Evolutionary conservation across 2,888 invertebrate species (phyloP), one percentile per base, ranked within the genome.

Genomic region (Cistogaster globosa): DNA sequence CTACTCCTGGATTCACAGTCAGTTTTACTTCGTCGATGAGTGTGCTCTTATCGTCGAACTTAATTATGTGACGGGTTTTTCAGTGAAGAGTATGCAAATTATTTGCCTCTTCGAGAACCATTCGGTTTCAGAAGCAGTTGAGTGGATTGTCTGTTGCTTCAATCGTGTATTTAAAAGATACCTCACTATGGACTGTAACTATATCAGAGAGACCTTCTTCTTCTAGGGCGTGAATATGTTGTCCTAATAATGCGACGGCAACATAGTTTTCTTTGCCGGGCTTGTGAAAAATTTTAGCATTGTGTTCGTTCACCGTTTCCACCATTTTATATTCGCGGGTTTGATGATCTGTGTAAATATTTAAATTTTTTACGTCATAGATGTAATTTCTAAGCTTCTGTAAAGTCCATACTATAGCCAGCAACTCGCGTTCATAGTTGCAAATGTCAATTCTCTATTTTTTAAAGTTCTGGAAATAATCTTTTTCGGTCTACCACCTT

Each of bases 111-210:
- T 26, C 84, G 8, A 87, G 53, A 22, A 88, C 20, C 12, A 87
- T 86, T 51, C 87, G 85, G n/a, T 88, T 87, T 68, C 74, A 60
- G 26, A 86, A 88, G 38, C 87, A 65, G 86, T 88, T 88, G 12
- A 87, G 18, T 3, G 87, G 87, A 11, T 86, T 88, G 1, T 87
- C 83, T n/a, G 79, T 85, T n/a, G 84, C 42, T 36, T 83, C 82
- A 38, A 86, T 86, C 11, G 45, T 26, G 22, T 65, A 48, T 0
- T 45, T n/a, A 1, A 51, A 18, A 6, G 22, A 65, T n/a, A 7
- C 65, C n/a, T n/a, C n/a, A n/a, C n/a, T 48, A 16, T 63, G 63
- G 0, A 63, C 16, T 5, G 63, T 63, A 45, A 45, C 63, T 8
- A 22, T 7, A 45, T 45, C 62, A 4, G 45, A 45, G 8, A 20